Evolutionary conservation across 2,888 invertebrate species (phyloP), one percentile per base, ranked within the genome.

Genomic region (Tubulanus polymorphus): DNA sequence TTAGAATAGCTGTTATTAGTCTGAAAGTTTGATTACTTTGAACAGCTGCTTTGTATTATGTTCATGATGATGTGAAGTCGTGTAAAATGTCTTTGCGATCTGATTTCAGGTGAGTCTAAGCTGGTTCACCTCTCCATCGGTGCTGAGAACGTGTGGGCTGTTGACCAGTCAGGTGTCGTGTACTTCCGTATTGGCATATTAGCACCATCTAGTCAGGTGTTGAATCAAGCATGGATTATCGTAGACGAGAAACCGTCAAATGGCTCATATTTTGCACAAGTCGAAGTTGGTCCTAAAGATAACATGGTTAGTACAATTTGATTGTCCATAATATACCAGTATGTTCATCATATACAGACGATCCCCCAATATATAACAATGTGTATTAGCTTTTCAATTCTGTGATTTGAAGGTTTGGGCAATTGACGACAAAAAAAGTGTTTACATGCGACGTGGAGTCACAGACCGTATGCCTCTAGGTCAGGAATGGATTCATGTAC

Each of bases 151-250:
- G 80, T 81, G 18, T 83, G 83, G 83, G 81, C 80, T 0, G 80
- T 81, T 61, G 82, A 82, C 64, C 70, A 67, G 46, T 66, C 70
- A 30, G 83, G 83, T 1, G 66, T 68, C n/a, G 73, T 82, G 26
- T 81, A 79, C 63, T 78, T 83, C 70, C 71, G 82, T 35, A 78
- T 81, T 52, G 82, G 82, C 1, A 75, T 79, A 26, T 72, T 74
- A 57, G 75, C 80, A 20, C 79, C 82, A 26, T 65, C 76, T 12
- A 66, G 68, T 32, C 71, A 73, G 25, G 71, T 73, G 45, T 75
- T 81, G 29, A 76, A 75, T 55, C 81, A 82, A 30, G 83, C 80
- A 26, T 83, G 83, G 83, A 73, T 83, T 18, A 74, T 73, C 15
- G 79, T 83, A 23, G 80, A 79, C 48, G 41, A 23, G 3, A 23